phyloP scores from a whole-genome alignment of 2,113 vertebrate species.

The Rallus limicola region DNA sequence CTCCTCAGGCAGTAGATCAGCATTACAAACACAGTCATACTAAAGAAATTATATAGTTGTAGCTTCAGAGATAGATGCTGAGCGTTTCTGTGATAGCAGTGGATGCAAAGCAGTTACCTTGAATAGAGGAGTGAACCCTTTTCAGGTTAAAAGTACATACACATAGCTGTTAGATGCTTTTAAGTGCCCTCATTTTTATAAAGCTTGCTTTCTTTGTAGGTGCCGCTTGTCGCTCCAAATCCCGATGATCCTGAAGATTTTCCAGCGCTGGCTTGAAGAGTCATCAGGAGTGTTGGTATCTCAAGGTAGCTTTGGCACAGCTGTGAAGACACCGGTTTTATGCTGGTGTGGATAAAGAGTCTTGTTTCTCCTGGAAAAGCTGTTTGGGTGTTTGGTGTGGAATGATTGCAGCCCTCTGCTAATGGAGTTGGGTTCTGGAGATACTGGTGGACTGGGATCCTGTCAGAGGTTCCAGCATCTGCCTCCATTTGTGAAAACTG shows the following conservation, averaged over 20 bases:
- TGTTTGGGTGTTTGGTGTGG: constrained; percentile 30
- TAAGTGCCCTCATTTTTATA: not conserved
- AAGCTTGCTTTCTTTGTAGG: constrained; percentile 43
- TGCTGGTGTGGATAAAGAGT: constrained; percentile 36
- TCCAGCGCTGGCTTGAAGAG: constrained; percentile 84
- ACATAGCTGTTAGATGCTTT: not conserved
- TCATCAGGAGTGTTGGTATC: not conserved
- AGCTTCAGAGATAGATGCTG: not conserved
- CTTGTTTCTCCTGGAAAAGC: constrained; percentile 50
- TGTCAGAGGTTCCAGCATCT: not conserved
- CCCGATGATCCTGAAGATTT: constrained; percentile 94
- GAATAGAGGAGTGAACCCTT: not conserved
- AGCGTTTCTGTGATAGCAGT: not conserved
- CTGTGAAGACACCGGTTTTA: constrained; percentile 17
- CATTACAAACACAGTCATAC: not conserved
- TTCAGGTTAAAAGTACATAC: not conserved
- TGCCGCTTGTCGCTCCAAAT: constrained; percentile 80
- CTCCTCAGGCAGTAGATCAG: not conserved
- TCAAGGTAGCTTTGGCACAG: not conserved
- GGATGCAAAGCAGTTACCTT: not conserved
- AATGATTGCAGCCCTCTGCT: constrained; percentile 9
- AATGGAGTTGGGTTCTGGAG: not conserved
- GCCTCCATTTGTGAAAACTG: not conserved
- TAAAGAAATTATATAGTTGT: not conserved
- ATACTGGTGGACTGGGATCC: not conserved